Evolutionary conservation across 2,888 invertebrate genomes (phyloP).

Genomic region (Tanytarsus gracilentus): DNA sequence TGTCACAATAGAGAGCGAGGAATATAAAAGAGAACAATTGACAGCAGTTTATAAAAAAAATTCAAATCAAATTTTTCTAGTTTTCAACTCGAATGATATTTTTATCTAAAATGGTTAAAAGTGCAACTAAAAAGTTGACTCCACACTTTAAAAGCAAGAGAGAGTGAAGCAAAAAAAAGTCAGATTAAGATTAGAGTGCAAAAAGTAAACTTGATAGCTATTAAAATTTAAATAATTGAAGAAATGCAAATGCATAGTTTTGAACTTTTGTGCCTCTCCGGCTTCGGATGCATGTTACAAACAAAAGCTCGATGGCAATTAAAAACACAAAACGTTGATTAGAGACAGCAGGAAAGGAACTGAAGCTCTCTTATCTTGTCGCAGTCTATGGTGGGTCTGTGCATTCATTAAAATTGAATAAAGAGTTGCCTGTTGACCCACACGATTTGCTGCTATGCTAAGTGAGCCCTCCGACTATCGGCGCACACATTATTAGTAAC

Average conservation of each 20-base stretch:
- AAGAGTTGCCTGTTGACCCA: conserved; percentile 19
- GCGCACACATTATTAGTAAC: no score
- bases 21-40: no score
- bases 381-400: not conserved
- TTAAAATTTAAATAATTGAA: no score
- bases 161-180: no score
- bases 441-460: conserved; percentile 11
- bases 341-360: conserved; percentile 1
- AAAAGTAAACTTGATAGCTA: not conserved
- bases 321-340: conserved; percentile 9
- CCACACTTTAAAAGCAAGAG: no score
- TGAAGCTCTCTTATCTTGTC: conserved; percentile 9
- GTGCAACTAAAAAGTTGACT: no score
- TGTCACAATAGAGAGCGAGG: no score
- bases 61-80: no score
- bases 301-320: conserved; percentile 12
- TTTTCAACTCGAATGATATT: no score
- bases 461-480: not conserved
- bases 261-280: not conserved
- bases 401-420: conserved; percentile 22
- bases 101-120: no score
- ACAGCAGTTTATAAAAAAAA: no score
- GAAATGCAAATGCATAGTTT: conserved; percentile 1
- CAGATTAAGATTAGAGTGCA: not conserved
- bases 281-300: not conserved